These are phyloP conservation scores for Sebastes minor DNA, from an alignment of 2,797 vertebrate genomes.

Conservation along the genomic window DNA sequence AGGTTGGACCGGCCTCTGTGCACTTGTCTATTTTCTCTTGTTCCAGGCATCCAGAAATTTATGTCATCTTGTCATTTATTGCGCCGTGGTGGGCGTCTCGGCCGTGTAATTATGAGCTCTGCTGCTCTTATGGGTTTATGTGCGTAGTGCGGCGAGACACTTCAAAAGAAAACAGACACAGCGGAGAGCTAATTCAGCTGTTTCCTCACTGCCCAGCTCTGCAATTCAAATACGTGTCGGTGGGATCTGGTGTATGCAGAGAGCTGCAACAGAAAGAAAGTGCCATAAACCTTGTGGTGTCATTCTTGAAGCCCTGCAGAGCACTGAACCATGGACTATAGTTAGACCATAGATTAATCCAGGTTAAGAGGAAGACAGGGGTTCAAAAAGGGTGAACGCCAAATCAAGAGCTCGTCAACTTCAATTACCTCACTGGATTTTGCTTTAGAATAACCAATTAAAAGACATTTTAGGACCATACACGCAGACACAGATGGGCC, in stretches of 20 bases:
- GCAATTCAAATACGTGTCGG: slow-evolving; percentile 37
- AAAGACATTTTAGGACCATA: neutral
- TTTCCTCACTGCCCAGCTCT: slow-evolving; percentile 30
- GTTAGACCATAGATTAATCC: neutral
- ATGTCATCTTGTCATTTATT: slow-evolving; percentile 61
- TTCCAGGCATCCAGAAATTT: slow-evolving; percentile 44
- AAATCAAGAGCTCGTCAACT: neutral
- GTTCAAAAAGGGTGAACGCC: neutral
- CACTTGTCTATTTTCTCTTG: slow-evolving; percentile 63
- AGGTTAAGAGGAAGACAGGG: neutral
- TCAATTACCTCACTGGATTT: neutral
- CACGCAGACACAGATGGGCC: neutral
- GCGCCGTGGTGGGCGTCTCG: slow-evolving; percentile 48
- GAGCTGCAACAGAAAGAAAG: neutral
- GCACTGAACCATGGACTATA: neutral
- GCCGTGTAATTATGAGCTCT: slow-evolving; percentile 70
- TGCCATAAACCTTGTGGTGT: neutral
- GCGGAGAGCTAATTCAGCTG: slow-evolving; percentile 51
- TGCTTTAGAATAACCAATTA: neutral
- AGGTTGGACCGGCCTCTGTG: slow-evolving; percentile 3
- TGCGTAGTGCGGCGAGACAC: slow-evolving; percentile 53
- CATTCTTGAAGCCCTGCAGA: neutral
- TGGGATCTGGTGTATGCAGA: slow-evolving; percentile 19
- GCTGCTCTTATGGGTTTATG: slow-evolving; percentile 63
- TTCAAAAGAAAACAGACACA: slow-evolving; percentile 62